Percentiles rank a stretch among this genome's conserved stretches.
phyloP scores from a whole-genome alignment of 1,140 invertebrate species.

The Bombus affinis region DNA sequence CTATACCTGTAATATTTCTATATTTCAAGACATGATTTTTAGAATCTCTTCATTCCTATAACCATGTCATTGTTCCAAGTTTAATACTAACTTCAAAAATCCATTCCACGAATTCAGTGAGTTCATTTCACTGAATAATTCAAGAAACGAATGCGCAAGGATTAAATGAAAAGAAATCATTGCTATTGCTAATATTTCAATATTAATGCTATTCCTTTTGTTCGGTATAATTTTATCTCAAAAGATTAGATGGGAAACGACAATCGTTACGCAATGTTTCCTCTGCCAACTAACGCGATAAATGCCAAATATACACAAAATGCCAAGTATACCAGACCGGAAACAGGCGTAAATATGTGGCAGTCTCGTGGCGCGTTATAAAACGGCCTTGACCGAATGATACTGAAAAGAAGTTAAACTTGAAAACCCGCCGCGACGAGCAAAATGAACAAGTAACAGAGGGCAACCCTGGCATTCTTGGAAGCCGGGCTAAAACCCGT shows the following conservation, averaged over 20 bases:
- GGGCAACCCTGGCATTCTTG: conserved; percentile 57
- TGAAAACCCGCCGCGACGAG: conserved; percentile 30
- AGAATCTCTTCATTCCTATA: too few species aligned
- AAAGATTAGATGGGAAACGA: background rate
- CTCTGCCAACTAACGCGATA: background rate
- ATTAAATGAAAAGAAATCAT: background rate
- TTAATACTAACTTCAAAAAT: too few species aligned
- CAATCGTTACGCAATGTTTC: background rate
- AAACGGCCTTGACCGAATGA: conserved; percentile 54
- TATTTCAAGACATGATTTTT: too few species aligned
- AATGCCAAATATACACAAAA: background rate
- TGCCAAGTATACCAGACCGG: too few species aligned
- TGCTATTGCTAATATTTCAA: background rate
- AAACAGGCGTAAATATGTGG: background rate
- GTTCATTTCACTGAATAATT: too few species aligned
- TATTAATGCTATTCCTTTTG: background rate
- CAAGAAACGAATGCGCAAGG: background rate
- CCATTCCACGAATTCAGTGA: too few species aligned
- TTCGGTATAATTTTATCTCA: too few species aligned
- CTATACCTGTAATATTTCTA: too few species aligned
- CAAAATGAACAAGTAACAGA: conserved; percentile 48
- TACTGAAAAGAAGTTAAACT: conserved; percentile 50
- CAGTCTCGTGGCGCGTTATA: conserved; percentile 14
- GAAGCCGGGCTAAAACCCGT: conserved; percentile 58
- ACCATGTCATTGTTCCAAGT: too few species aligned